Evolutionary conservation across 1,140 invertebrate genomes (phyloP).

Genomic region (Gyrodactylus salaris): DNA sequence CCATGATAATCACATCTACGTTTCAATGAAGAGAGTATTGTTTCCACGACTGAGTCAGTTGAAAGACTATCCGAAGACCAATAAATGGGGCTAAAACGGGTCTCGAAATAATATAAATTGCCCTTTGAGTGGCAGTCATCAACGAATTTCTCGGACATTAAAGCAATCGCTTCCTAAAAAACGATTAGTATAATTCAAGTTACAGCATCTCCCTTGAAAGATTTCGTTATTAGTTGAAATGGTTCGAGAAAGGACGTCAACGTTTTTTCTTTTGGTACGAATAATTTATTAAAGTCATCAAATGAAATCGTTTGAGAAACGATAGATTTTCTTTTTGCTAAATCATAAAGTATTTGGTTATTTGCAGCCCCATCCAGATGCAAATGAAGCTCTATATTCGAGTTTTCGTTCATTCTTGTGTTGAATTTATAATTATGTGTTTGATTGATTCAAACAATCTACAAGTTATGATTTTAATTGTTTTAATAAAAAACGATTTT

Average conservation of each 20-base stretch:
- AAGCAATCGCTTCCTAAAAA: background rate
- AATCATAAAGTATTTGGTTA: background rate
- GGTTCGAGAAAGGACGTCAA: background rate
- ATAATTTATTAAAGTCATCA: background rate
- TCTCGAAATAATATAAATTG: background rate
- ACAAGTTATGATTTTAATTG: too few species aligned
- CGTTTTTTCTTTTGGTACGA: background rate
- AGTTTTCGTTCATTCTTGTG: too few species aligned
- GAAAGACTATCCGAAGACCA: background rate
- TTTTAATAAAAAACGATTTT: too few species aligned
- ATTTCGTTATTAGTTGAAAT: background rate
- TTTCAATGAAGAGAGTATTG: background rate
- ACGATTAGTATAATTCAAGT: background rate
- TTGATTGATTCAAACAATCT: too few species aligned
- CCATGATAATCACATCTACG: background rate
- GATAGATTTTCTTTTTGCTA: background rate
- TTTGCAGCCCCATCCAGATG: background rate
- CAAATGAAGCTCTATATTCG: background rate
- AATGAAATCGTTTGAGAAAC: background rate
- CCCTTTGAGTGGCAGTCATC: background rate
- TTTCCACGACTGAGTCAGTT: background rate
- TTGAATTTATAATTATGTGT: too few species aligned
- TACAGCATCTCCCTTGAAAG: background rate
- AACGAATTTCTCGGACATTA: background rate
- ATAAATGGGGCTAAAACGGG: background rate